Conservation (phyloP, 2,888 invertebrate species). For the Deroplatys truncata region DNA sequence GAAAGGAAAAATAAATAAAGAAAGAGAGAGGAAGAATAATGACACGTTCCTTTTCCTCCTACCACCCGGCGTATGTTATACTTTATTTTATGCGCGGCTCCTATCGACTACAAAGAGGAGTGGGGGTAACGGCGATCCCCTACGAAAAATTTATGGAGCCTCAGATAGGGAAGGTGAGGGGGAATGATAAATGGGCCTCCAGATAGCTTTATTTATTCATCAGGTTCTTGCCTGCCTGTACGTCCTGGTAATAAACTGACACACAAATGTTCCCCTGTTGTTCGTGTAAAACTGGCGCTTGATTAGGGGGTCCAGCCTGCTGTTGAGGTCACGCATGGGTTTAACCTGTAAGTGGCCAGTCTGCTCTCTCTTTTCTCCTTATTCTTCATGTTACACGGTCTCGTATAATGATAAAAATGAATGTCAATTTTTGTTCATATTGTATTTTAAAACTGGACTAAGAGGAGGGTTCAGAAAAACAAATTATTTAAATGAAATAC, state of each 20-base stretch:
- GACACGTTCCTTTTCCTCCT: background rate
- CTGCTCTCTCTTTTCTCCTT: background rate
- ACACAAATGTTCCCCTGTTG: slow-evolving; percentile 29
- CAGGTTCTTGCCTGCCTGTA: slow-evolving; percentile 46
- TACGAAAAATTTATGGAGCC: slow-evolving; percentile 22
- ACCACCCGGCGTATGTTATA: slow-evolving; percentile 8
- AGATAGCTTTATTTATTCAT: slow-evolving; percentile 61
- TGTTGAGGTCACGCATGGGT: slow-evolving; percentile 2
- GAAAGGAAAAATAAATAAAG: background rate
- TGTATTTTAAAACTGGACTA: background rate
- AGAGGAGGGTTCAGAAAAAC: background rate
- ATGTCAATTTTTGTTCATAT: background rate
- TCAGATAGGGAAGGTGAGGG: background rate
- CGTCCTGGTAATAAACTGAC: slow-evolving; percentile 35
- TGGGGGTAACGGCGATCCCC: background rate
- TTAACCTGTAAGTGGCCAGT: slow-evolving; percentile 12
- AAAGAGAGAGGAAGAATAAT: background rate
- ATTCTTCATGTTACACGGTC: background rate
- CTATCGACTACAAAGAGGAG: slow-evolving; percentile 25
- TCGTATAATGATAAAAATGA: background rate
- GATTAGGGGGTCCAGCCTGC: slow-evolving; percentile 23
- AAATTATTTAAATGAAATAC: background rate
- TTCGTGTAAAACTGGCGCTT: slow-evolving; percentile 29
- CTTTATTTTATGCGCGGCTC: slow-evolving; percentile 21
- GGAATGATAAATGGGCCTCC: slow-evolving; percentile 55